These are phyloP conservation scores for Sesamia nonagrioides DNA, from an alignment of 1,140 invertebrate species.

Conservation along the genomic window DNA sequence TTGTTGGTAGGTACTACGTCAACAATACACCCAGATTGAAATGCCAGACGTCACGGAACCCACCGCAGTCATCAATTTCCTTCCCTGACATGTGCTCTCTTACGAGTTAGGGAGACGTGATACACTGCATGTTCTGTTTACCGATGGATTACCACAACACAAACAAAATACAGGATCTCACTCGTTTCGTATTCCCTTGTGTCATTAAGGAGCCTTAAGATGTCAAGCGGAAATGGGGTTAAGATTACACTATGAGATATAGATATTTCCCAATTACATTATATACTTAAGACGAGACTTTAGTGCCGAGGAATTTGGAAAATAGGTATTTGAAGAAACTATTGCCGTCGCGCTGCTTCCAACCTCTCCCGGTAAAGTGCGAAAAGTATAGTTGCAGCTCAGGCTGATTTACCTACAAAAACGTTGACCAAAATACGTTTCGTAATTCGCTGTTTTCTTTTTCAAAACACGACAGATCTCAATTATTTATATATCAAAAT, in stretches of 20 bases:
- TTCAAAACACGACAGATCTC: too few relatives aligned
- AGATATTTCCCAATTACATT: too few relatives aligned
- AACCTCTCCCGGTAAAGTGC: too few relatives aligned
- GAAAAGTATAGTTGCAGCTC: too few relatives aligned
- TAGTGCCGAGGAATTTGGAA: too few relatives aligned
- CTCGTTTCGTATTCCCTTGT: constrained; percentile 29
- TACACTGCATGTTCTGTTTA: constrained; percentile 42
- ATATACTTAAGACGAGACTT: too few relatives aligned
- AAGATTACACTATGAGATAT: background rate
- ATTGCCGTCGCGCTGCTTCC: too few relatives aligned
- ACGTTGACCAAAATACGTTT: too few relatives aligned
- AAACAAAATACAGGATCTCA: constrained; percentile 23
- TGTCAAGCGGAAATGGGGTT: constrained; percentile 10
- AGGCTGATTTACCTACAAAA: too few relatives aligned
- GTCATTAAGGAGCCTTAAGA: constrained; percentile 26
- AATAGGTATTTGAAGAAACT: too few relatives aligned
- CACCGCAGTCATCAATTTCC: constrained; percentile 26
- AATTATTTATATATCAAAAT: too few relatives aligned
- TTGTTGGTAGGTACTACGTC: constrained; percentile 22
- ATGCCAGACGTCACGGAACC: constrained; percentile 6
- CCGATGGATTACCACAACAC: constrained; percentile 27
- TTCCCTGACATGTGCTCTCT: background rate
- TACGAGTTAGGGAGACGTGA: constrained; percentile 25
- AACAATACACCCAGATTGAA: constrained; percentile 34
- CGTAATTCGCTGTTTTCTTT: too few relatives aligned